phyloP scores from a whole-genome alignment of 2,113 vertebrate genomes.

The Eubucco bourcierii region DNA sequence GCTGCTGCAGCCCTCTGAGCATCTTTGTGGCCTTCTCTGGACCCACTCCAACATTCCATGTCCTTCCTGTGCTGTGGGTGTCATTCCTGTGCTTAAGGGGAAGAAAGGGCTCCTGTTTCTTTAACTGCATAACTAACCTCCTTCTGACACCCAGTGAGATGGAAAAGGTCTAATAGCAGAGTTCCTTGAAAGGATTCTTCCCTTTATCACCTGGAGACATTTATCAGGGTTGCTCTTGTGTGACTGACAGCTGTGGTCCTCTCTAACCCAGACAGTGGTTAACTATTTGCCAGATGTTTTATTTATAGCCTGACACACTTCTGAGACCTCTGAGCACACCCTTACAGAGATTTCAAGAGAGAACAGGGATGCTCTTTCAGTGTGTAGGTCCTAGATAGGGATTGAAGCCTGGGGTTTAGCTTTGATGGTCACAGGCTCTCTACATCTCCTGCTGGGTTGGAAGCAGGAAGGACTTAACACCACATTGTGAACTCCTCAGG shows the following conservation, averaged over 20 bases:
- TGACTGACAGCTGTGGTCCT: constrained; percentile 37
- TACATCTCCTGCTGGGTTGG: background rate
- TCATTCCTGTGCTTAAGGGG: background rate
- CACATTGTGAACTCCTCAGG: background rate
- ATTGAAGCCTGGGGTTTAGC: background rate
- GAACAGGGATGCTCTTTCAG: background rate
- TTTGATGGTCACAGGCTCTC: too few relatives aligned
- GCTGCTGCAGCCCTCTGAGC: too few relatives aligned
- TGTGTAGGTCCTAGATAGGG: background rate
- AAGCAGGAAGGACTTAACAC: background rate
- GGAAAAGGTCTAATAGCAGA: constrained; percentile 44
- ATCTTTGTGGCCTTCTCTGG: too few relatives aligned
- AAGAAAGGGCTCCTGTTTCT: constrained; percentile 49
- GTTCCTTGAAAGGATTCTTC: constrained; percentile 35
- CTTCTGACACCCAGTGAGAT: constrained; percentile 31
- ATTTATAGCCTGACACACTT: background rate
- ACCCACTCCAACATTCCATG: too few relatives aligned
- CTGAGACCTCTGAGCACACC: background rate
- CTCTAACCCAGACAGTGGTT: background rate
- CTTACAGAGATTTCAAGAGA: background rate
- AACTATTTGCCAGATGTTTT: background rate
- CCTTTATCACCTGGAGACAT: constrained; percentile 4
- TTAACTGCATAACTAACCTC: constrained; percentile 58
- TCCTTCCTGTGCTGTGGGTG: too few relatives aligned
- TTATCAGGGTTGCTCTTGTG: background rate